Base-by-base conservation (phyloP, 2,888 invertebrate genomes). In the Caenorhabditis sp. region DNA sequence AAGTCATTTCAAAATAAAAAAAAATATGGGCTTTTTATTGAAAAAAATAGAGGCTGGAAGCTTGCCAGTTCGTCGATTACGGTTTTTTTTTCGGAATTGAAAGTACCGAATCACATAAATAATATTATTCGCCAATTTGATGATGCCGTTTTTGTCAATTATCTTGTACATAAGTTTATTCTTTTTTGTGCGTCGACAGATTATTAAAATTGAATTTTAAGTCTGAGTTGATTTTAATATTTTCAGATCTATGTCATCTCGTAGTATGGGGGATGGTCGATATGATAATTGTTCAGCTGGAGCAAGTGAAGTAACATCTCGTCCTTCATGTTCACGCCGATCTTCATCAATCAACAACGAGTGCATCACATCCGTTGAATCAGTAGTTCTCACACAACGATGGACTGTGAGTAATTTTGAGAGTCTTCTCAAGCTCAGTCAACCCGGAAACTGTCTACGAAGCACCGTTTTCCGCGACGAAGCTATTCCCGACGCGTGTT, bases 371-470 rank as follows among this genome's bases (percentile, higher is more conserved):
- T 69, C 77, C 6, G 80, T 84, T 49, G 83, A 86, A 31, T 85
- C 87, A 4, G 76, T 87, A n/a, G 73, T 80, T 24, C 75, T 87
- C 6, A 78, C 82, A 12, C 87, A 88, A 69, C 75, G 83, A 77
- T 87, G 87, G 87, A 86, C 84, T 17, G 86, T 86, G 3, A 78
- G 81, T 61, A 87, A 86, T 67, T 87, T 87, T 66, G 77, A 78
- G n/a, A 79, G 83, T 19, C 75, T 85, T 17, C 60, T 87, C 62
- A 86, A 87, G 61, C 72, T 87, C 62, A 84, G 87, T 10, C 79
- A 82, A 43, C 87, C 87, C 6, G 87, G 87, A 24, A 76, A 73
- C 8, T 87, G 87, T 62, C 65, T 87, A 64, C 66, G 87, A 50
- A 88, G 87, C 69, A 82, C 84, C n/a, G 83, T 83, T 3, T 85